Percentiles rank a stretch among this genome's conserved stretches.
These are phyloP conservation scores for Falcaria lacertinaria DNA, from an alignment of 2,888 invertebrate species.

Conservation along the genomic window DNA sequence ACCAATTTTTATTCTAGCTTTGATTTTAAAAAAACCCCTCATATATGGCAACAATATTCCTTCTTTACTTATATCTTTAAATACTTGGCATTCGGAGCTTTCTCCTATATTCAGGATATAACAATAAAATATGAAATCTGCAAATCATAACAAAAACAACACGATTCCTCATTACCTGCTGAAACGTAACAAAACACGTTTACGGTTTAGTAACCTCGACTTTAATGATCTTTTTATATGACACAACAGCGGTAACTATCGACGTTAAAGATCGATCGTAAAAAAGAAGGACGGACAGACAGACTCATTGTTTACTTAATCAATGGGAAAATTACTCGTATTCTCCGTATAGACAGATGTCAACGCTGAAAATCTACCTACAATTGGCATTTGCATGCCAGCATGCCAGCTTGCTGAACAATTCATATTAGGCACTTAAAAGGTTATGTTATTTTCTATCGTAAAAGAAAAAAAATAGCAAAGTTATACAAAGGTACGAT, in stretches of 20 bases:
- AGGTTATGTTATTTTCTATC: too few species aligned
- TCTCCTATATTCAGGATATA: too few species aligned
- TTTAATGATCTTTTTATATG: constrained; percentile 1
- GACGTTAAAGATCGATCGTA: neutral
- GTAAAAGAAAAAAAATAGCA: too few species aligned
- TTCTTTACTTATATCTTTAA: too few species aligned
- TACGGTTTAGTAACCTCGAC: neutral
- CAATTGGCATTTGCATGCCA: neutral
- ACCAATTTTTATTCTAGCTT: too few species aligned
- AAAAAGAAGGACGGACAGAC: neutral
- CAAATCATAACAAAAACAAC: neutral
- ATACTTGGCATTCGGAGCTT: too few species aligned
- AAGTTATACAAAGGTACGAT: too few species aligned
- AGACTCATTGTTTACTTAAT: neutral
- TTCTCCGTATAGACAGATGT: neutral
- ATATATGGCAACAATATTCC: too few species aligned
- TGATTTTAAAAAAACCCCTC: too few species aligned
- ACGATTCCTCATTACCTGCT: neutral
- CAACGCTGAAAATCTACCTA: too few species aligned
- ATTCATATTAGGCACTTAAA: too few species aligned
- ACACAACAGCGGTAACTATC: neutral
- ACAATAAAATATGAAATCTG: neutral
- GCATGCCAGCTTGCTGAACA: too few species aligned
- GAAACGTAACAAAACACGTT: neutral
- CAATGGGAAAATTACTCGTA: neutral